Evolutionary conservation across 2,888 invertebrate species (phyloP).

Genomic region (Candidula unifasciata): DNA sequence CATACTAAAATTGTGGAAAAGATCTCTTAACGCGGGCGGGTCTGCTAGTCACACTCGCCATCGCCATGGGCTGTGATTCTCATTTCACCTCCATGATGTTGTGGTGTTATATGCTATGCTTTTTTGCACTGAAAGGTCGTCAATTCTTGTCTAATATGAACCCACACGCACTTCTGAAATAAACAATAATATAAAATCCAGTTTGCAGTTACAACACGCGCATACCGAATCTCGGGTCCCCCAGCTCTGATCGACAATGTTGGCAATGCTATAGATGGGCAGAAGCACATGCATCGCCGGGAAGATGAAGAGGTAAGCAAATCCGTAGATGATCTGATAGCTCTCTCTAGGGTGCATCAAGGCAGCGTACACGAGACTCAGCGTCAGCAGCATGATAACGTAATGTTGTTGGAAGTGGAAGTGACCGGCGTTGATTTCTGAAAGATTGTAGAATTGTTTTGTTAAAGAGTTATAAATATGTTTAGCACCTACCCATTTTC

Average conservation of each 20-base stretch:
- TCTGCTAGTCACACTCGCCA: no score
- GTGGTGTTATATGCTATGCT: no score
- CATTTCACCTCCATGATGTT: no score
- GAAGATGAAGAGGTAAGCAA: constrained; percentile 66
- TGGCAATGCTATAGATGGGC: constrained; percentile 66
- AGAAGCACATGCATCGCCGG: constrained; percentile 68
- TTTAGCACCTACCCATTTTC: no score
- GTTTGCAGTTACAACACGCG: not conserved
- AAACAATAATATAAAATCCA: not conserved
- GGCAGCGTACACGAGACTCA: constrained; percentile 64
- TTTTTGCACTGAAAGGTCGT: not conserved
- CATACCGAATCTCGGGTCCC: constrained; percentile 66
- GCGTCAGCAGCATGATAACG: constrained; percentile 62
- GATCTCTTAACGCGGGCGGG: no score
- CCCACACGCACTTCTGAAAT: not conserved
- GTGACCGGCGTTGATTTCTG: constrained; percentile 58
- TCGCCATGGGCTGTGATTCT: no score
- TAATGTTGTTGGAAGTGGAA: constrained; percentile 65
- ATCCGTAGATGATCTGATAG: constrained; percentile 61
- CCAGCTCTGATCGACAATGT: constrained; percentile 69
- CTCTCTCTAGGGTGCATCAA: constrained; percentile 62
- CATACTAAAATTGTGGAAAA: no score
- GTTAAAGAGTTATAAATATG: not conserved
- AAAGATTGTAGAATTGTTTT: not conserved
- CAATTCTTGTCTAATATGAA: not conserved